Base-by-base conservation (phyloP, 2,113 vertebrate genomes). In the Corydoras sp. region DNA sequence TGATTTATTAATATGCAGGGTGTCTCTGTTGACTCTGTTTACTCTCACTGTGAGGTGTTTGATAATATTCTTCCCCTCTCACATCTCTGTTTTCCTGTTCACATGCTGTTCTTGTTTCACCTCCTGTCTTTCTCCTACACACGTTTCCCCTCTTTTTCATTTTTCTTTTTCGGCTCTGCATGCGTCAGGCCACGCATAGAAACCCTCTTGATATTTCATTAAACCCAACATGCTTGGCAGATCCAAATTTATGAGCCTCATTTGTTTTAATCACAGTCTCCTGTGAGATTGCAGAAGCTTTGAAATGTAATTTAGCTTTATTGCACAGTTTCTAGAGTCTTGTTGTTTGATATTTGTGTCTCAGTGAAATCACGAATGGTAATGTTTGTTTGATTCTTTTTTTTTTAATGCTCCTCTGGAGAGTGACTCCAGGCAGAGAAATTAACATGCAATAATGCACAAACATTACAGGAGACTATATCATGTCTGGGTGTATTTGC, bases 121-220 rank as follows among this genome's bases (percentile, higher is more conserved):
- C 65, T 67, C 54, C 29, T 69, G 73, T 50, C 51, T 64, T 63
- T 68, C 79, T 70, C 71, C 10, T 62, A 54, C 67, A 15, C 35
- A 58, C 74, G 31, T 82, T 77, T 59, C 68, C 32, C 72, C 65
- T 64, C 51, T 61, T 61, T 49, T 11, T 65, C 14, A 9, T 69
- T 58, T 66, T 49, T 68, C 31, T 48, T 82, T 76, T 71, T 61
- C 12, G 54, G 66, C 55, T 55, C 77, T 56, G 35, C 69, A 72
- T 72, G 79, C 73, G 72, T 80, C 67, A 59, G 60, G 77, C 69
- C 76, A 68, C 31, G 89, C 89, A 90, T 90, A 92, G 90, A 91
- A 74, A 95, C 92, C 91, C 94, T 95, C 94, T 93, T 97, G 96
- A 98, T 97, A 97, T 95, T 93, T 98, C 94, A 98, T 98, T 97